These are phyloP conservation scores for Trypoxylon attenuatum DNA, from an alignment of 2,888 invertebrate species.

Conservation along the genomic window DNA sequence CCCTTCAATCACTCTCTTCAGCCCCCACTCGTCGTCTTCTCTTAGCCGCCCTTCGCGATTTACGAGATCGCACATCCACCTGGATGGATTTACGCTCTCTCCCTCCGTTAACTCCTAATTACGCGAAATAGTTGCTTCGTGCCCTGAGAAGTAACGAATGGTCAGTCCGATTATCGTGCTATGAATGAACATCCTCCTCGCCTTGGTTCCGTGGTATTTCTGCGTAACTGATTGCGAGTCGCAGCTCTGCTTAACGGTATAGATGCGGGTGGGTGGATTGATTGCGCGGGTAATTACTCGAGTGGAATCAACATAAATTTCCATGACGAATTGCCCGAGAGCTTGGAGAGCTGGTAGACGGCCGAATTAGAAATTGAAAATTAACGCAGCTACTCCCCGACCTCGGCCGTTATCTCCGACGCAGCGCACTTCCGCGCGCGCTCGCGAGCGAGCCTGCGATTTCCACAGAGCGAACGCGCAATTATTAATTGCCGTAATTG, in stretches of 20 bases:
- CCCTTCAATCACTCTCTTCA: no score
- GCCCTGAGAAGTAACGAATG: no score
- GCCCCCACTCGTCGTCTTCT: no score
- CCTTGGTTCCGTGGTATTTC: no score
- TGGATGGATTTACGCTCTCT: not conserved
- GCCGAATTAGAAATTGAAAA: conserved; percentile 59
- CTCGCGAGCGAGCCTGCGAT: no score
- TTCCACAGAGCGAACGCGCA: conserved; percentile 48
- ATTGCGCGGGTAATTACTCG: conserved; percentile 64
- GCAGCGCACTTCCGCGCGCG: conserved; percentile 3
- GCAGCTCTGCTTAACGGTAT: no score
- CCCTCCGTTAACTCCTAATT: not conserved
- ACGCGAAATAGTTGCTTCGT: not conserved
- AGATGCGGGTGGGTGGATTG: no score
- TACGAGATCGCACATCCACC: not conserved
- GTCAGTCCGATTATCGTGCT: no score
- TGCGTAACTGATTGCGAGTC: no score
- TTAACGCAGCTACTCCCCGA: conserved; percentile 14
- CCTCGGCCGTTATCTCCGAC: not conserved
- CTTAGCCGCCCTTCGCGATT: no score
- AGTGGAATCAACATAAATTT: conserved; percentile 63
- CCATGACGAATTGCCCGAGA: conserved; percentile 46
- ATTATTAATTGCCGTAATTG: conserved; percentile 49
- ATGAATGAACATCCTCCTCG: no score
- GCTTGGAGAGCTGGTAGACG: conserved; percentile 36